A percentile compares a stretch with the other conserved stretches of the same genome.
phyloP scores from a whole-genome alignment of 2,888 invertebrate genomes.

The Drosophila percnosoma region DNA sequence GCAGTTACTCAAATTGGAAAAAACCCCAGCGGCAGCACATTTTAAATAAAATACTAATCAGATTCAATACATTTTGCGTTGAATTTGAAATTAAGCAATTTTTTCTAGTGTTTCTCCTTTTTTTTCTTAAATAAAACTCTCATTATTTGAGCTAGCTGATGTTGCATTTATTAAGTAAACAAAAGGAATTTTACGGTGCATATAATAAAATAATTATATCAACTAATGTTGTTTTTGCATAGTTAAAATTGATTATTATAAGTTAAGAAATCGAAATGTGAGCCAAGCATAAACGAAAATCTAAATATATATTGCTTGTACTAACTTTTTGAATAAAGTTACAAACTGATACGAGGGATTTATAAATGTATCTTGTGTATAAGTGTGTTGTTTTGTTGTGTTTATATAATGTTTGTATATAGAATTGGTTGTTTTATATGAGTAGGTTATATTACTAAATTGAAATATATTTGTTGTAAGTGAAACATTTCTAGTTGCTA shows the following conservation, averaged over 20 bases:
- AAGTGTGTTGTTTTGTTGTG: constrained; percentile 34
- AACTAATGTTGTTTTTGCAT: constrained; percentile 46
- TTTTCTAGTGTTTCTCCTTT: background rate
- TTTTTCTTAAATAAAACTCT: background rate
- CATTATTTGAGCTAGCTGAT: constrained; percentile 46
- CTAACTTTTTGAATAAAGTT: constrained; percentile 43
- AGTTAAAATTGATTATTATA: constrained; percentile 45
- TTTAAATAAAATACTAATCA: background rate
- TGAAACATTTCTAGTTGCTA: constrained; percentile 53
- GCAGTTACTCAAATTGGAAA: background rate
- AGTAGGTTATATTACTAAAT: constrained; percentile 57
- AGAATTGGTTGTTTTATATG: constrained; percentile 27
- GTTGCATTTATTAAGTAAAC: constrained; percentile 68
- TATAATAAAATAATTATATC: constrained; percentile 51
- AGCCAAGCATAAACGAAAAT: constrained; percentile 52
- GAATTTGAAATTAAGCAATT: too few species aligned
- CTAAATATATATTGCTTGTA: constrained; percentile 50
- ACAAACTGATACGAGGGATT: constrained; percentile 52
- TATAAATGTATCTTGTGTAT: constrained; percentile 32
- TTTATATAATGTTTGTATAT: constrained; percentile 37
- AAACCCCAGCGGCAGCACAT: constrained; percentile 7
- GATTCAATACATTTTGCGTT: background rate
- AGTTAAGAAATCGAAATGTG: constrained; percentile 47
- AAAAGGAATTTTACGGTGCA: constrained; percentile 62
- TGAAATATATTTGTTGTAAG: constrained; percentile 46